Percentiles rank a stretch among this genome's conserved stretches.
phyloP scores from a whole-genome alignment of 2,797 vertebrate species.

The Phoxinus dragarum region DNA sequence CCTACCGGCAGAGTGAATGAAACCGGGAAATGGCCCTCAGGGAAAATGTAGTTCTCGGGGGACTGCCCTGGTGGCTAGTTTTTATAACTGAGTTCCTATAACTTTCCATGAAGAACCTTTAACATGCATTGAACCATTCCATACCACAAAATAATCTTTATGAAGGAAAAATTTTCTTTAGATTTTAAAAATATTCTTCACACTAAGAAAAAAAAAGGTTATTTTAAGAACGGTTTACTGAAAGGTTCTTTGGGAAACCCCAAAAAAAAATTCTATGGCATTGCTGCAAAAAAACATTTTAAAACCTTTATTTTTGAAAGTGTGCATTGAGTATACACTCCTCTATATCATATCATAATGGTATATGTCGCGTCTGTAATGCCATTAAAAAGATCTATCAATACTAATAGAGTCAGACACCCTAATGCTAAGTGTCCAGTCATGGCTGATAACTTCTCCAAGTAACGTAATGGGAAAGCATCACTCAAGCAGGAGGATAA shows the following conservation, averaged over 20 bases:
- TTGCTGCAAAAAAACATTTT: background rate
- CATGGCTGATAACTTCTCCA: slow-evolving; percentile 1
- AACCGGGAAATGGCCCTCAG: background rate
- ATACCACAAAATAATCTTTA: background rate
- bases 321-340: background rate
- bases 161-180: background rate
- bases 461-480: slow-evolving; percentile 13
- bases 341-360: background rate
- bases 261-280: background rate
- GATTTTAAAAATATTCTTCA: background rate
- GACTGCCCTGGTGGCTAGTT: too few relatives aligned
- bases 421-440: background rate
- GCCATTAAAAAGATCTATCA: slow-evolving; percentile 23
- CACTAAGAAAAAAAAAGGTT: too few relatives aligned
- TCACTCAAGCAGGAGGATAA: slow-evolving; percentile 10
- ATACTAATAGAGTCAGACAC: slow-evolving; percentile 28
- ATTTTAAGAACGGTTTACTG: background rate
- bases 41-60: background rate
- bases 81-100: background rate
- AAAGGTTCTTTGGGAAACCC: background rate
- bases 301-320: background rate
- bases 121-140: background rate
- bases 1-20: background rate
- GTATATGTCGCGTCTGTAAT: slow-evolving; percentile 9
- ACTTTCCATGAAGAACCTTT: background rate